These are phyloP conservation scores for Biston betularia DNA, from an alignment of 2,888 invertebrate genomes.

Conservation along the genomic window DNA sequence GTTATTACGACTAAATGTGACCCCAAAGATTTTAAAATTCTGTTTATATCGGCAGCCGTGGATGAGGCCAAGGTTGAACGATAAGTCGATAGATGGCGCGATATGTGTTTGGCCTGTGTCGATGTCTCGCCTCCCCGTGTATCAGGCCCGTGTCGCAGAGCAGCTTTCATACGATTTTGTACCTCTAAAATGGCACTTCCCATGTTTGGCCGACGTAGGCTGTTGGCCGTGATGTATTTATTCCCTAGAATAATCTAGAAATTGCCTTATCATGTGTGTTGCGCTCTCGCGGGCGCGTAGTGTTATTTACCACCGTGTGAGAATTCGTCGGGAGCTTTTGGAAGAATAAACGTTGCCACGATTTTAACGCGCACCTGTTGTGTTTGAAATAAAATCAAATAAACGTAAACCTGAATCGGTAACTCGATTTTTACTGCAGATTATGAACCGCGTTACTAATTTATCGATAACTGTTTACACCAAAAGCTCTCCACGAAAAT, in stretches of 20 bases:
- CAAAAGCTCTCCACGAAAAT: conserved; percentile 45
- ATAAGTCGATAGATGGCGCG: background rate
- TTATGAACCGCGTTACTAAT: background rate
- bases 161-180: conserved; percentile 31
- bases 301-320: conserved; percentile 57
- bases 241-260: conserved; percentile 57
- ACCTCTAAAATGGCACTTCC: conserved; percentile 24
- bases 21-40: conserved; percentile 1
- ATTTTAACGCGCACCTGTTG: background rate
- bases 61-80: background rate
- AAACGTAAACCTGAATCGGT: background rate
- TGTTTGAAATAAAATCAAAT: background rate
- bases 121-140: conserved; percentile 7
- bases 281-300: conserved; percentile 45
- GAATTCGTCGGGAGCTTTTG: conserved; percentile 22
- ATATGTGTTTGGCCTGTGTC: background rate
- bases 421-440: background rate
- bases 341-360: background rate
- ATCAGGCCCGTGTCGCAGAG: conserved; percentile 20
- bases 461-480: conserved; percentile 27
- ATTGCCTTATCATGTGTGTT: conserved; percentile 71
- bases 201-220: conserved; percentile 15
- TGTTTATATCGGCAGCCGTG: background rate
- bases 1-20: too few species aligned
- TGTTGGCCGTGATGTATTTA: conserved; percentile 22